Percentiles rank a stretch among this genome's conserved stretches.
These are phyloP conservation scores for Epinephelus malabaricus DNA, from an alignment of 2,797 vertebrate genomes.

Conservation along the genomic window DNA sequence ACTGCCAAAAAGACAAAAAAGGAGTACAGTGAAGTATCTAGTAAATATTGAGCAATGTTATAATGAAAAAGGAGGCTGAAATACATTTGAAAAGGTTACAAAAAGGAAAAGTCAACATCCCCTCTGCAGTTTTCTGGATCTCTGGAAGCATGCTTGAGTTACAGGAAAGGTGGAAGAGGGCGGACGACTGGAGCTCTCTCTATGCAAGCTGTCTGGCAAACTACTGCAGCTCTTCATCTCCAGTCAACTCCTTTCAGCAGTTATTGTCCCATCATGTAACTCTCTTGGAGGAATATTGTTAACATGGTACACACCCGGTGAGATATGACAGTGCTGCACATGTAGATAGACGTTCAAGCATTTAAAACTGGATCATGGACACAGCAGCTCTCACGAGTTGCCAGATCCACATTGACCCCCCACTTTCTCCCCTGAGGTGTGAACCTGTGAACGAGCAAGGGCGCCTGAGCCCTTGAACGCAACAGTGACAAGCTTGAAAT, in stretches of 20 bases:
- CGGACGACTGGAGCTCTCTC: slow-evolving; percentile 45
- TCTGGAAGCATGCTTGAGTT: slow-evolving; percentile 23
- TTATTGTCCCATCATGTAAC: slow-evolving; percentile 14
- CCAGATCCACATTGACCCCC: slow-evolving; percentile 19
- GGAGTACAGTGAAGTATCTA: background rate
- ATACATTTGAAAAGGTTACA: background rate
- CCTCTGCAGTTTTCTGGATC: slow-evolving; percentile 28
- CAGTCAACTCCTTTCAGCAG: slow-evolving; percentile 18
- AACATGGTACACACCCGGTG: slow-evolving; percentile 9
- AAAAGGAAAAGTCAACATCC: slow-evolving; percentile 4
- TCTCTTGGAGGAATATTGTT: slow-evolving; percentile 2
- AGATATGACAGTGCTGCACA: slow-evolving; percentile 15
- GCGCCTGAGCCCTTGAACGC: slow-evolving; percentile 20
- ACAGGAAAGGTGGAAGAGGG: slow-evolving; percentile 12
- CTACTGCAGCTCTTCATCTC: slow-evolving; percentile 47
- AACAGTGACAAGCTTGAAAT: slow-evolving; percentile 19
- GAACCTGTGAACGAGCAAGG: slow-evolving; percentile 18
- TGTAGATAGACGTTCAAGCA: slow-evolving; percentile 37
- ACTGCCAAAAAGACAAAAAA: slow-evolving; percentile 23
- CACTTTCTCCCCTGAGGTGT: slow-evolving; percentile 6
- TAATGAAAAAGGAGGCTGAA: slow-evolving; percentile 15
- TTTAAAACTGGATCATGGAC: slow-evolving; percentile 14
- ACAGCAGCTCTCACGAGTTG: slow-evolving; percentile 5
- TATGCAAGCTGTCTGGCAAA: slow-evolving; percentile 71
- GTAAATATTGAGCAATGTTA: slow-evolving; percentile 25